Evolutionary conservation across 2,113 vertebrate genomes (phyloP).

Genomic region (Addax nasomaculatus): DNA sequence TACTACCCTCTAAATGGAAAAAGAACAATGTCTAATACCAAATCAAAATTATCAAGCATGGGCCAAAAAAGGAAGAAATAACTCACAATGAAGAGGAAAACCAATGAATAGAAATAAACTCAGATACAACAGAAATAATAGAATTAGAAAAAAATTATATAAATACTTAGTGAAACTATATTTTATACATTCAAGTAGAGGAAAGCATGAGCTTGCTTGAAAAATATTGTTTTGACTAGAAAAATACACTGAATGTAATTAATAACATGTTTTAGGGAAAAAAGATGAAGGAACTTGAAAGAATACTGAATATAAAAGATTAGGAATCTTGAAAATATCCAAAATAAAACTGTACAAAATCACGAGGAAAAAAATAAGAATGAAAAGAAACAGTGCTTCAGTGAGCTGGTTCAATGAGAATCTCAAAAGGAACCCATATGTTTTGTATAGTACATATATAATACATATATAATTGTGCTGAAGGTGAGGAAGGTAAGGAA

Average conservation of each 20-base stretch:
- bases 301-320: background rate
- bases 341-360: background rate
- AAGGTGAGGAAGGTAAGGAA: background rate
- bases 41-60: background rate
- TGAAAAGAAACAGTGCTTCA: background rate
- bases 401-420: background rate
- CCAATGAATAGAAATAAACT: background rate
- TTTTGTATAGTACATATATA: background rate
- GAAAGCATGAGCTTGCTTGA: background rate
- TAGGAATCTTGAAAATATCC: background rate
- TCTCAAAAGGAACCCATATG: background rate
- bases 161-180: background rate
- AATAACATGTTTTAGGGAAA: background rate
- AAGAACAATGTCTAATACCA: background rate
- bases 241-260: background rate
- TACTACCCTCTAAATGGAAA: too few species aligned
- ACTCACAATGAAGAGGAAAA: background rate
- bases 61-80: background rate
- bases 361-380: background rate
- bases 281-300: background rate
- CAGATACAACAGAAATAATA: background rate
- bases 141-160: background rate
- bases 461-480: background rate
- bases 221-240: background rate
- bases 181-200: background rate